phyloP scores from a whole-genome alignment of 2,113 vertebrate species.

The Ancistrus triradiatus region DNA sequence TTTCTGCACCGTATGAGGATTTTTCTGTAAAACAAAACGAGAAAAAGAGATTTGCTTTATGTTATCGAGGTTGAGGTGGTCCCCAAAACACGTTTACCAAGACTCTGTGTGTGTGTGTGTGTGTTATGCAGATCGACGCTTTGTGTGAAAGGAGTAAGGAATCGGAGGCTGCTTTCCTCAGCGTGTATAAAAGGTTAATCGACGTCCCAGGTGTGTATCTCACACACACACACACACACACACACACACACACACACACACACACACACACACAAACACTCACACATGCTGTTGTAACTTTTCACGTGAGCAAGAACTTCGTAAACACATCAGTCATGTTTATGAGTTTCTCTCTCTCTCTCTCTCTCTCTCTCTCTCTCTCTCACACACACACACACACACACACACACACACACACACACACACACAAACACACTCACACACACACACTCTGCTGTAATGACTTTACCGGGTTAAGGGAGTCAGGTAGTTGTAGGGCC shows the following conservation, averaged over 20 bases:
- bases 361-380: slow-evolving; percentile 10
- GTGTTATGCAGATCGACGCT: slow-evolving; percentile 76
- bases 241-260: slow-evolving; percentile 2
- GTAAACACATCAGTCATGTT: slow-evolving; percentile 48
- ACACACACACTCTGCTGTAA: slow-evolving; percentile 26
- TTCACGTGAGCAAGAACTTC: slow-evolving; percentile 33
- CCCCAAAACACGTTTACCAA: not conserved
- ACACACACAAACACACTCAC: not conserved
- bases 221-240: not conserved
- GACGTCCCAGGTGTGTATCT: slow-evolving; percentile 83
- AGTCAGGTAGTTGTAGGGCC: slow-evolving; percentile 17
- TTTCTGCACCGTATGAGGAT: too few species aligned
- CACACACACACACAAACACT: not conserved
- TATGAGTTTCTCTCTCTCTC: too few species aligned
- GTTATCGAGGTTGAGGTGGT: too few species aligned
- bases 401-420: slow-evolving; percentile 34
- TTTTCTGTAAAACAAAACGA: too few species aligned
- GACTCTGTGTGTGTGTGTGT: not conserved
- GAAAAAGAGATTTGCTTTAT: too few species aligned
- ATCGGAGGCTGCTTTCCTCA: slow-evolving; percentile 88
- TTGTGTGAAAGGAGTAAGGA: slow-evolving; percentile 89
- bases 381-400: too few species aligned
- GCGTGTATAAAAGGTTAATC: slow-evolving; percentile 90
- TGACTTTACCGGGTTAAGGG: slow-evolving; percentile 36
- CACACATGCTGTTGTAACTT: slow-evolving; percentile 34